Evolutionary conservation across 2,113 vertebrate species (phyloP).

Genomic region (Indri indri): DNA sequence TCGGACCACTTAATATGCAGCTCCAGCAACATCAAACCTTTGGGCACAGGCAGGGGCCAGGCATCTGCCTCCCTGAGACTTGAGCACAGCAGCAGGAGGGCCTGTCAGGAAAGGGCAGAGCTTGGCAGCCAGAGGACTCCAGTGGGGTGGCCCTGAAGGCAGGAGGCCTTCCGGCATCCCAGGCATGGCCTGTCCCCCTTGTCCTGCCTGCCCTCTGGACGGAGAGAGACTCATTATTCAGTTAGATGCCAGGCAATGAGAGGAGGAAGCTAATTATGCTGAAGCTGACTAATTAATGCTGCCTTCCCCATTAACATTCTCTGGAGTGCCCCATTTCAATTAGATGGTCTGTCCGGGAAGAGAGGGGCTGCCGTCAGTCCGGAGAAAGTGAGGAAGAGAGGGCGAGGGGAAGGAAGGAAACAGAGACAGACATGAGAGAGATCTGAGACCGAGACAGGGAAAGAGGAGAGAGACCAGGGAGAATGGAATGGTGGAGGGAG

Average conservation of each 20-base stretch:
- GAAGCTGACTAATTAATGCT: slow-evolving; percentile 81
- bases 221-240: slow-evolving; percentile 74
- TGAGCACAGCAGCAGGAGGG: slow-evolving; percentile 1
- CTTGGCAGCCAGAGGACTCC: slow-evolving; percentile 6
- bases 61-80: slow-evolving; percentile 50
- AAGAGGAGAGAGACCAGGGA: neutral
- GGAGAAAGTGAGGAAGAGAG: slow-evolving; percentile 41
- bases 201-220: slow-evolving; percentile 59
- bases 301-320: slow-evolving; percentile 80
- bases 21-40: slow-evolving; percentile 19
- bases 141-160: slow-evolving; percentile 1
- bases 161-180: slow-evolving; percentile 1
- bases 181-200: neutral
- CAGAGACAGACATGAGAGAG: neutral
- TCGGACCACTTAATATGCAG: slow-evolving; percentile 63
- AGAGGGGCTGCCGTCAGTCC: slow-evolving; percentile 56
- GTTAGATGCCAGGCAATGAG: slow-evolving; percentile 75
- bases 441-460: neutral
- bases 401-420: neutral
- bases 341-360: slow-evolving; percentile 77
- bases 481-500: neutral
- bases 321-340: slow-evolving; percentile 81
- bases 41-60: slow-evolving; percentile 45
- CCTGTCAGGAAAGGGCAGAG: slow-evolving; percentile 28
- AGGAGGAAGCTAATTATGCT: slow-evolving; percentile 82